Conservation (phyloP, 64 coral and sea anemone genomes). For the Pachyseris speciosa region DNA sequence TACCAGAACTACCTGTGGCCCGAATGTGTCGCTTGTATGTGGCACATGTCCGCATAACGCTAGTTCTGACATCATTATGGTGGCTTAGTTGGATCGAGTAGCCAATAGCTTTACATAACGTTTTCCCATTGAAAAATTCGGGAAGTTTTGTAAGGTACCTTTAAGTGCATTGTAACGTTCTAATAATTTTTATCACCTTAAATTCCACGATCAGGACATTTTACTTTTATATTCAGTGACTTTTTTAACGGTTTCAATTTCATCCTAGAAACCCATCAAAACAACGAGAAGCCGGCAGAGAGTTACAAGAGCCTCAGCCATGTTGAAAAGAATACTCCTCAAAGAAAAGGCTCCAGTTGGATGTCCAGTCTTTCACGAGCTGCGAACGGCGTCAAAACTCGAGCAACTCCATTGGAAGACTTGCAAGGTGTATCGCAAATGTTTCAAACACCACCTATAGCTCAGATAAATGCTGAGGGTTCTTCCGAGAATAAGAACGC, state of each 20-base stretch:
- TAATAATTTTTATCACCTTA: too few species aligned
- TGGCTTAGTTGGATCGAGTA: too few species aligned
- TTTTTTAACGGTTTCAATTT: neutral
- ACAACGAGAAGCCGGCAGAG: neutral
- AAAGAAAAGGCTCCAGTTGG: neutral
- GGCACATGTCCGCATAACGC: too few species aligned
- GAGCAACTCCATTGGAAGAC: slow-evolving; percentile 3
- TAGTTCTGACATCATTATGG: too few species aligned
- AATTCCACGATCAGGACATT: too few species aligned
- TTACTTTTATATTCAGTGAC: too few species aligned
- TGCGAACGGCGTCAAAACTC: neutral
- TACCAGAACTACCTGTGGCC: too few species aligned
- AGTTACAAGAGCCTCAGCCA: neutral
- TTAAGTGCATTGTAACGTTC: too few species aligned
- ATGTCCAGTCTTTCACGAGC: slow-evolving; percentile 16
- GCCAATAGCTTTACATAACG: too few species aligned
- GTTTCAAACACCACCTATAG: slow-evolving; percentile 56
- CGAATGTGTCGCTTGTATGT: too few species aligned
- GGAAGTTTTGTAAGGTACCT: too few species aligned
- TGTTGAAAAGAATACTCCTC: neutral
- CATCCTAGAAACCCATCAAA: neutral
- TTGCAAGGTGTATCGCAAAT: slow-evolving; percentile 53
- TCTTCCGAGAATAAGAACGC: neutral
- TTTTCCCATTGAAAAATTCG: too few species aligned
- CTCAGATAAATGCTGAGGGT: neutral